These are phyloP conservation scores for Trissonchulus sp. DNA, from an alignment of 2,888 invertebrate species.

Conservation along the genomic window DNA sequence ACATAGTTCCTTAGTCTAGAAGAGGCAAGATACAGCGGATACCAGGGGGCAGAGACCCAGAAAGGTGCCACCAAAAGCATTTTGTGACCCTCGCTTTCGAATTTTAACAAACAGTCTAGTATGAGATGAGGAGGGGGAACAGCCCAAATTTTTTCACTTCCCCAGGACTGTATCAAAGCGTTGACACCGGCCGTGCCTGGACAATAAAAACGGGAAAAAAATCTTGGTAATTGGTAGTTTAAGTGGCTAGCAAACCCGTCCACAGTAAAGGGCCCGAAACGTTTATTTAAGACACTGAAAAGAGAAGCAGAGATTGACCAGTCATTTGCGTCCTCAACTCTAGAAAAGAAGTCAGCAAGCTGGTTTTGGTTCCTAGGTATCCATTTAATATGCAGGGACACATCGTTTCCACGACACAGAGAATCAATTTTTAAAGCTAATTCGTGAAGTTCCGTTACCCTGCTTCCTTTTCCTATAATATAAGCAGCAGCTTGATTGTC, in stretches of 20 bases:
- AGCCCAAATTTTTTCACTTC: background rate
- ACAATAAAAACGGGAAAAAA: background rate
- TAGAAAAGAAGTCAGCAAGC: background rate
- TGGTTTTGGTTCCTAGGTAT: background rate
- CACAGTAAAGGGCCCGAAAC: slow-evolving; percentile 11
- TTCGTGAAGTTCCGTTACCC: background rate
- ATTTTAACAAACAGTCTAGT: background rate
- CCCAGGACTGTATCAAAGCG: background rate
- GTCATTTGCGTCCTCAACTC: background rate
- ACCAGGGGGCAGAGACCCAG: background rate
- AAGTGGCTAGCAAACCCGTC: background rate
- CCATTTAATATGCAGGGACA: background rate
- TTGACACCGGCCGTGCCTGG: background rate
- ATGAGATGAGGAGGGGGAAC: background rate
- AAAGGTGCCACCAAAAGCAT: background rate
- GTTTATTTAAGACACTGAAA: slow-evolving; percentile 1
- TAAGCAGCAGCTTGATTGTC: background rate
- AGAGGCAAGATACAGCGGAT: background rate
- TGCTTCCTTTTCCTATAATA: slow-evolving; percentile 1
- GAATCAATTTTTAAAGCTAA: background rate
- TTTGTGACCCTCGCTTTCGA: background rate
- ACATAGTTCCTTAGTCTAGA: background rate
- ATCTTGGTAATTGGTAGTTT: background rate
- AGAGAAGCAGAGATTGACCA: slow-evolving; percentile 4
- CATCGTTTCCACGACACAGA: background rate